Evolutionary conservation across 2,797 vertebrate species (phyloP), one percentile per base, ranked within the genome.

Genomic region (Sebastiscus albofasciatus): DNA sequence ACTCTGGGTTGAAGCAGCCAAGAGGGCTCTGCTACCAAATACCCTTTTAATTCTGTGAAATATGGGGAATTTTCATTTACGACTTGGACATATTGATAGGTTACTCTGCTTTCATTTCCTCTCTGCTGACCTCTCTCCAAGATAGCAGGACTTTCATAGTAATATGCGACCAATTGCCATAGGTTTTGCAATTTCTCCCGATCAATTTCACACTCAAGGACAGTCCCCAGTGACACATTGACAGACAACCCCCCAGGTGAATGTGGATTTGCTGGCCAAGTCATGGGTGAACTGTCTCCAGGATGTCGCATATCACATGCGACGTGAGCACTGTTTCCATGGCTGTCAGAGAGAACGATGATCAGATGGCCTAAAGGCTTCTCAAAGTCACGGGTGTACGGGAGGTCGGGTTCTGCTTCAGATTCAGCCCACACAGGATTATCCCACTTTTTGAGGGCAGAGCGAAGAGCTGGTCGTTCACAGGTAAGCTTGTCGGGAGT

Each of bases 131-230:
- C 96, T 84, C 95, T 83, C 34, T 96, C 95, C 59, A 97, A 85
- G 73, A 96, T 91, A 14, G 96, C 96, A 14, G 96, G 95, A 59
- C 91, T 96, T 87, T 96, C 95, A 4, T 96, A 96, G 85, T 97
- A 97, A 87, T 97, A 97, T 6, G 96, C 96, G 1, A 97, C 94
- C 74, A 97, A 74, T 82, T 95, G 95, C 96, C 96, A 97, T 6
- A 96, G 92, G 82, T 95, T 96, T 89, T 96, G 96, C 67, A 96
- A 80, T 4, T 86, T 86, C 13, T 96, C 95, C 13, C 96, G 93
- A 89, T 96, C 95, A 56, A 97, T 96, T 59, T 97, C 95, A 31
- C 96, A 97, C 67, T 96, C 95, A 4, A 97, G 92, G n/a, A 80
- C 62, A 24, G 94, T 95, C 33, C 39, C 72, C 49, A 97, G 74